These are phyloP conservation scores for Threskiornis aethiopicus DNA, from an alignment of 2,797 vertebrate genomes.

Conservation along the genomic window DNA sequence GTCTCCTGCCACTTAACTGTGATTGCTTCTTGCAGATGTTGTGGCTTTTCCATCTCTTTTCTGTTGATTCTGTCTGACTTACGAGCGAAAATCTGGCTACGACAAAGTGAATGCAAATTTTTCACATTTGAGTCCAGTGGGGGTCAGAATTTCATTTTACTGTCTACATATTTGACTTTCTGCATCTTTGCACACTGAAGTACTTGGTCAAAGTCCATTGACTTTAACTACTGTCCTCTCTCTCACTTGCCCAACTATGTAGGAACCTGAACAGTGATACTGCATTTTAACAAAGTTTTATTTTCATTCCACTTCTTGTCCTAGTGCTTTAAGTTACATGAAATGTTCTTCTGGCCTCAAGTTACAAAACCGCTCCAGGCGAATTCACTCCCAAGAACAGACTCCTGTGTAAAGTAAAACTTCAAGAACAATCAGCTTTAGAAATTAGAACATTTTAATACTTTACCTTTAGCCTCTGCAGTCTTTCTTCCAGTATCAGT, in stretches of 20 bases:
- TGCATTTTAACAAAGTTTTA: not conserved
- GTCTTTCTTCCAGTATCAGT: slow-evolving; percentile 76
- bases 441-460: not conserved
- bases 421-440: not conserved
- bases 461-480: slow-evolving; percentile 84
- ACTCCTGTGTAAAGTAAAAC: not conserved
- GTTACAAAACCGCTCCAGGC: not conserved
- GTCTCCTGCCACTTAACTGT: not conserved
- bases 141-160: not conserved
- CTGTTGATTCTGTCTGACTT: not conserved
- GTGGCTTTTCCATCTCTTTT: not conserved
- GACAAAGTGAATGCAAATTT: not conserved
- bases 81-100: not conserved
- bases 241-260: not conserved
- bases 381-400: not conserved
- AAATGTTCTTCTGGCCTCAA: not conserved
- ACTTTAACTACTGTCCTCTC: not conserved
- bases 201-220: not conserved
- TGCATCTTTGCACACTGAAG: not conserved
- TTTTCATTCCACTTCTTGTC: not conserved
- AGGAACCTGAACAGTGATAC: not conserved
- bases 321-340: not conserved
- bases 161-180: not conserved
- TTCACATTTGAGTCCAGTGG: not conserved
- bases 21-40: not conserved